Evolutionary conservation across 2,797 vertebrate genomes (phyloP).

Genomic region (Micrastur ruficollis): DNA sequence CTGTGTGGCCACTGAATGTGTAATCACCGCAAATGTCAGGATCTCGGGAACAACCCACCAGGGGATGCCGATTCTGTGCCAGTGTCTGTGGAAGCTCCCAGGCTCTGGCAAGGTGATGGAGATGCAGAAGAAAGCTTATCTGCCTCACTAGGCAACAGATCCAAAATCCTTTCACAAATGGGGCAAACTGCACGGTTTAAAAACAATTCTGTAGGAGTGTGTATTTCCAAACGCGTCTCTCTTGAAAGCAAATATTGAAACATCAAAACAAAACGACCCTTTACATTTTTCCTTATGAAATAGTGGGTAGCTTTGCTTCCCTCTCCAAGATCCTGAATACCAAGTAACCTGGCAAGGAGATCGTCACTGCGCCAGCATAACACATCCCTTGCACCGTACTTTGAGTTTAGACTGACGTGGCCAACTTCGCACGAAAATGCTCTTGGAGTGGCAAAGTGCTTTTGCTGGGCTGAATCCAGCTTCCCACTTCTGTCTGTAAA

Average conservation of each 20-base stretch:
- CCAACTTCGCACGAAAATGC: neutral
- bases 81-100: neutral
- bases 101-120: neutral
- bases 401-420: neutral
- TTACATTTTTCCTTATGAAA: neutral
- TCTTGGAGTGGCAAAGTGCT: neutral
- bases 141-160: neutral
- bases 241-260: neutral
- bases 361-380: fast-evolving
- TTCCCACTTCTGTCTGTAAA: neutral
- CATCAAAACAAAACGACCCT: neutral
- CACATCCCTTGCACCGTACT: neutral
- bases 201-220: neutral
- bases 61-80: neutral
- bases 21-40: neutral
- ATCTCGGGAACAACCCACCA: neutral
- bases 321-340: neutral
- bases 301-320: neutral
- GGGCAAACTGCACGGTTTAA: neutral
- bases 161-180: neutral
- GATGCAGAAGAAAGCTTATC: neutral
- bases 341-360: neutral
- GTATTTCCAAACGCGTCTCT: neutral
- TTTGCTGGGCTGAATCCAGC: neutral
- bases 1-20: neutral